Conservation (phyloP, 92 coral and sea anemone genomes). For the Muricea muricata region DNA sequence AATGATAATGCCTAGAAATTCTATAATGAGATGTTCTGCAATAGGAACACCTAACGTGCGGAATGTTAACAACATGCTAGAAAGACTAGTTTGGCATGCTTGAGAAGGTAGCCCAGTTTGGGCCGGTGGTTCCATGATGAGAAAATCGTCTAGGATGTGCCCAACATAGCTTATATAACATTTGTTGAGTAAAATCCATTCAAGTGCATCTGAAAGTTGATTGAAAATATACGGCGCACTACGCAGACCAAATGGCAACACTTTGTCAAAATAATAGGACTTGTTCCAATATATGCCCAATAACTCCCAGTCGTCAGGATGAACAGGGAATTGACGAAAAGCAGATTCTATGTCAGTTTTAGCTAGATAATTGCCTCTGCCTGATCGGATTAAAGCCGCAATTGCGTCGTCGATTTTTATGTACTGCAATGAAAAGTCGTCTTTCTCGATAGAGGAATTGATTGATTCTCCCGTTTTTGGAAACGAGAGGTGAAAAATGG, state of each 20-base stretch:
- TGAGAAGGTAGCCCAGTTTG: slow-evolving; percentile 29
- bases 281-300: slow-evolving; percentile 60
- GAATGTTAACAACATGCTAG: slow-evolving; percentile 62
- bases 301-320: slow-evolving; percentile 67
- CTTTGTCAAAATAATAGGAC: slow-evolving; percentile 62
- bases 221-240: slow-evolving; percentile 63
- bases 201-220: slow-evolving; percentile 60
- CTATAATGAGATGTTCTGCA: slow-evolving; percentile 42
- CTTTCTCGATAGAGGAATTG: too few species aligned
- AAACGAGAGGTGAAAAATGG: too few species aligned
- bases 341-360: slow-evolving; percentile 72
- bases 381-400: slow-evolving; percentile 39
- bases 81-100: slow-evolving; percentile 36
- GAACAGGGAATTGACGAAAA: slow-evolving; percentile 61
- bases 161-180: slow-evolving; percentile 41
- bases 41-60: slow-evolving; percentile 60
- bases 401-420: slow-evolving; percentile 54
- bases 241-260: slow-evolving; percentile 58
- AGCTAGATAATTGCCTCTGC: slow-evolving; percentile 53
- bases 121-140: slow-evolving; percentile 60
- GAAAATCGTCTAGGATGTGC: slow-evolving; percentile 68
- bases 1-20: slow-evolving; percentile 64
- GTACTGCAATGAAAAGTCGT: too few species aligned
- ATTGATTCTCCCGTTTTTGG: too few species aligned
- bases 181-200: slow-evolving; percentile 58